phyloP scores from a whole-genome alignment of 2,113 vertebrate species.

The Mustelus asterias region DNA sequence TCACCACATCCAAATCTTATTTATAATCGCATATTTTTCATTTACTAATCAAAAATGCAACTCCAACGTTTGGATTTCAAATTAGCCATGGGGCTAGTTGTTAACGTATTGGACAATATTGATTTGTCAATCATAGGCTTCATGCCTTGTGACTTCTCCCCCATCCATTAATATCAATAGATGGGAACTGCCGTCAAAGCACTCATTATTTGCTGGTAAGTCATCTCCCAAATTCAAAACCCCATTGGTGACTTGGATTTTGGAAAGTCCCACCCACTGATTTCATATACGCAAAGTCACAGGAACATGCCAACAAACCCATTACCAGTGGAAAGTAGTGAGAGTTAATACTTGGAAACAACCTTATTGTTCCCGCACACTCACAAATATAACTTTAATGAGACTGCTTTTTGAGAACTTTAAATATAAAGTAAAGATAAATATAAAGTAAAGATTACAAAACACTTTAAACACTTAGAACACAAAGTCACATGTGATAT shows the following conservation, averaged over 20 bases:
- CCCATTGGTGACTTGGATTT: not conserved
- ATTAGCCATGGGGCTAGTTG: not conserved
- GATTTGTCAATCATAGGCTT: not conserved
- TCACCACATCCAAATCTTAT: not conserved
- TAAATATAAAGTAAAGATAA: too few species aligned
- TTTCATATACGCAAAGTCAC: not conserved
- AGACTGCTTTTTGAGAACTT: not conserved
- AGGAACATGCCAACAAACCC: not conserved
- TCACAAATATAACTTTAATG: not conserved
- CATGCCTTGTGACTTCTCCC: not conserved
- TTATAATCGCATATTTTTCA: not conserved
- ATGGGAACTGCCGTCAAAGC: not conserved
- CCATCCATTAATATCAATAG: not conserved
- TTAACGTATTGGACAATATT: not conserved
- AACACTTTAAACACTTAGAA: not conserved
- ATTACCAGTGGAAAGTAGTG: not conserved
- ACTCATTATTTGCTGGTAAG: not conserved
- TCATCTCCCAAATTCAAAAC: not conserved
- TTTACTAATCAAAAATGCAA: slow-evolving; percentile 19
- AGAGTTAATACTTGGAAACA: not conserved
- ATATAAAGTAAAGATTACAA: not conserved
- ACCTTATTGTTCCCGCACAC: not conserved
- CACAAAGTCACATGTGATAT: not conserved
- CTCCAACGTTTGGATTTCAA: not conserved
- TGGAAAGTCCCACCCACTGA: not conserved